Conservation (phyloP, 2,888 invertebrate species). For the Cyclophora albipunctata region DNA sequence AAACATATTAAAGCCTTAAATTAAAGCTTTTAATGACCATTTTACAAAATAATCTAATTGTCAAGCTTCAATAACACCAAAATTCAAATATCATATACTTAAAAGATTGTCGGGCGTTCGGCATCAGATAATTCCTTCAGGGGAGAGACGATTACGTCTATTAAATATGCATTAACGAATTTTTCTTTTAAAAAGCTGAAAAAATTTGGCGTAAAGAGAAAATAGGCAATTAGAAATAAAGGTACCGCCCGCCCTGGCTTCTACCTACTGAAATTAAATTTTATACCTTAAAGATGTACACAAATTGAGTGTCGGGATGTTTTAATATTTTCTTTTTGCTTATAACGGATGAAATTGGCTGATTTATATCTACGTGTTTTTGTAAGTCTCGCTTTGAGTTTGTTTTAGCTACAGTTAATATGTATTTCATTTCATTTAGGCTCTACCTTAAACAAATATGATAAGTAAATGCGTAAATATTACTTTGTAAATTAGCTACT, state of each 20-base stretch:
- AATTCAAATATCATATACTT: slow-evolving; percentile 22
- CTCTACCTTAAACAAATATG: no score
- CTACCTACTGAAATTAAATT: slow-evolving; percentile 56
- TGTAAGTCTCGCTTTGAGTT: slow-evolving; percentile 15
- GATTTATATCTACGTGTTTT: slow-evolving; percentile 30
- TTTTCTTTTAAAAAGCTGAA: slow-evolving; percentile 72
- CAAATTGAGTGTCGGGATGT: slow-evolving; percentile 56
- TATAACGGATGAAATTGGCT: slow-evolving; percentile 34
- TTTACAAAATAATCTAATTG: no score
- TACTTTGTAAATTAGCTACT: no score
- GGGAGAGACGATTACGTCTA: slow-evolving; percentile 66
- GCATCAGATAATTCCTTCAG: slow-evolving; percentile 23
- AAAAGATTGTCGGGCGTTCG: slow-evolving; percentile 31
- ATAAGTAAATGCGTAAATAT: no score
- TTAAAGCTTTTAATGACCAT: no score
- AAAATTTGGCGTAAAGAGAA: slow-evolving; percentile 70
- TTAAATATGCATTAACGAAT: slow-evolving; percentile 76
- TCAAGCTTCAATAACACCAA: not conserved
- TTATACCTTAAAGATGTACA: slow-evolving; percentile 61
- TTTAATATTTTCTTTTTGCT: slow-evolving; percentile 40
- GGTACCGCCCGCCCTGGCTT: slow-evolving; percentile 28
- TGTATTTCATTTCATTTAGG: no score
- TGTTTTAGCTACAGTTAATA: no score
- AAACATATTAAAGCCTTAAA: no score
- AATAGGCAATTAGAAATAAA: slow-evolving; percentile 63